These are phyloP conservation scores for Tanytarsus gracilentus DNA, from an alignment of 2,888 invertebrate genomes.

Conservation along the genomic window DNA sequence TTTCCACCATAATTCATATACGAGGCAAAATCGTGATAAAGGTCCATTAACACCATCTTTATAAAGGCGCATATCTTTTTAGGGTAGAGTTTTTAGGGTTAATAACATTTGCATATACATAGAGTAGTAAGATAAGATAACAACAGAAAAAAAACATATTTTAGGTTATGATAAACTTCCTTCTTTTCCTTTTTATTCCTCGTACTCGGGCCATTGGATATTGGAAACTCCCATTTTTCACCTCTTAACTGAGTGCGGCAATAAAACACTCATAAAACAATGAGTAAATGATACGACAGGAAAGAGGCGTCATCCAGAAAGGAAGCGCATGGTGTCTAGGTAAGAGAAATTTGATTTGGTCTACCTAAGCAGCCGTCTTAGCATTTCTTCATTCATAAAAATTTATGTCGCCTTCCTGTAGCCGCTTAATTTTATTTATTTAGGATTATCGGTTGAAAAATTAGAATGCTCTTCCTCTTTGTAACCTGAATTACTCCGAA, in stretches of 20 bases:
- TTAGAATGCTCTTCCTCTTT: too few relatives aligned
- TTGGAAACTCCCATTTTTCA: background rate
- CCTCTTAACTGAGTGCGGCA: too few relatives aligned
- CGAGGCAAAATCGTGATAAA: constrained; percentile 13
- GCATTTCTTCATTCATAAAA: constrained; percentile 16
- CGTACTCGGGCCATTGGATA: background rate
- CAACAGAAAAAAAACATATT: too few relatives aligned
- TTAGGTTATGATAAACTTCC: too few relatives aligned
- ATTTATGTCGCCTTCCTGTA: background rate
- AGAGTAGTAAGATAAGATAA: background rate
- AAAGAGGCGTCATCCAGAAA: too few relatives aligned
- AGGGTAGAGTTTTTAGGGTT: constrained; percentile 5
- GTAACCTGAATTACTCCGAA: too few relatives aligned
- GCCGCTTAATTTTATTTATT: too few relatives aligned
- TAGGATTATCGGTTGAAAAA: too few relatives aligned
- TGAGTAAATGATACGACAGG: too few relatives aligned
- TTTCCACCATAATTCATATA: background rate
- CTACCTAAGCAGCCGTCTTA: background rate
- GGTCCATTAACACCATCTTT: constrained; percentile 11
- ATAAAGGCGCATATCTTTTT: constrained; percentile 26
- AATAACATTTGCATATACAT: background rate
- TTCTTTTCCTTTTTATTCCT: background rate
- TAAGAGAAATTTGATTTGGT: background rate
- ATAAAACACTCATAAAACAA: too few relatives aligned
- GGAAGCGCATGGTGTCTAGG: background rate